Base-by-base conservation (phyloP, 2,113 vertebrate genomes). In the Taxidea taxus region DNA sequence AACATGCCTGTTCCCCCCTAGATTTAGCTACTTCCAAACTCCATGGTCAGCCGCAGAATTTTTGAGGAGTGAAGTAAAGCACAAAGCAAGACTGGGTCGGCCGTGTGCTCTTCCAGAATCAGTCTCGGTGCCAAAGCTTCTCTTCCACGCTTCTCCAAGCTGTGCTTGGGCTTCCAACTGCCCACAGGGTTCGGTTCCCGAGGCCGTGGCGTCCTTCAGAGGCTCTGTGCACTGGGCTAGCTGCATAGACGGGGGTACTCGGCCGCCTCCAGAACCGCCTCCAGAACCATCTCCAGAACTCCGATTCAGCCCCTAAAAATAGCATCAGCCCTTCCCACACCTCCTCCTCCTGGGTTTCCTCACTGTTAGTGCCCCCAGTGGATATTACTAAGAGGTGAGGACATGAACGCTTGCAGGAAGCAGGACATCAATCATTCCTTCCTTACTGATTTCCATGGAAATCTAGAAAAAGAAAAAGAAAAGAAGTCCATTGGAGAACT, bases 31-130 rank as follows among this genome's bases (percentile, higher is more conserved):
- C 88, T 97, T 95, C 89, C 83, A 87, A 89, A 75, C 6, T 74
- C 89, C 86, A 66, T 95, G n/a, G 83, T 94, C 77, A 95, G 78
- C 81, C 4, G 15, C 85, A 49, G 77, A 82, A 91, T 93, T 93
- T 95, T 91, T 96, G 86, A 86, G 92, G 93, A 78, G 51, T 97
- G 86, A 96, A 91, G 80, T 90, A 77, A 94, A 93, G 83, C 93
- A 97, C 14, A 90, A 91, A 95, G 82, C 47, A 93, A 87, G 68
- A 83, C 78, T 94, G 49, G 29, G 70, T 96, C 66, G 31, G n/a
- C 88, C 56, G 64, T 37, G 16, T 82, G 44, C 72, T 92, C 44
- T 74, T 93, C 70, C 85, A 92, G 58, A 60, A 37, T 74, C 72
- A 18, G 56, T 25, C 31, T 91, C 4, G 0, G 54, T 7, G 70